Base-by-base conservation (phyloP, 2,113 vertebrate species). In the Aix galericulata region DNA sequence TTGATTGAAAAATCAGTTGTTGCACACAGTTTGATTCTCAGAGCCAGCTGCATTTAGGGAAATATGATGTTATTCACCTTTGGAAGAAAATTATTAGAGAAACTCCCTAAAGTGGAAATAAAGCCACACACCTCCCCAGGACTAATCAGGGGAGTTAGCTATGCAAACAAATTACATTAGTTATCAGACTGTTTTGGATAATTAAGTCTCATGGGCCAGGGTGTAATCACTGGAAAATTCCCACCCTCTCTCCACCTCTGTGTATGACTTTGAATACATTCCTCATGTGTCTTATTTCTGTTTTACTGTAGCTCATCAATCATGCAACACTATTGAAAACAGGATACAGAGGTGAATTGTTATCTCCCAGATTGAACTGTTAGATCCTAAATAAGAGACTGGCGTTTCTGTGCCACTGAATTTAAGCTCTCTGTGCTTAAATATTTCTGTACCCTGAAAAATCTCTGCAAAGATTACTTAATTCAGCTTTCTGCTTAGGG, bases 151-250 rank as follows among this genome's bases (percentile, higher is more conserved):
- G 63, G 59, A 87, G 44, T 88, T 75, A 88, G 59, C 64, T 93
- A 87, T 53, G 92, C 77, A 94, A 93, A 89, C 40, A 58, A 72
- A 91, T 93, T 66, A 88, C 69, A 91, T 59, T 90, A 94, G 73
- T 55, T 94, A 91, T 93, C 59, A 77, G 76, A 77, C 55, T 17
- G 22, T 17, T 86, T 38, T 46, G 48, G 73, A 59, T 81, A 79
- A 90, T 82, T 80, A 88, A 80, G 40, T 90, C 86, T 92, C 82
- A 84, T 59, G 75, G 82, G 89, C 60, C 63, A 93, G 76, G 72
- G 69, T 50, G 74, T 83, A 83, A 96, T 87, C 89, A 89, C 62
- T 3, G 18, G 63, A 91, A 96, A 93, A 88, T 78, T 94, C 81
- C 87, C 50, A 72, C 42, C 58, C 55, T 87, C 68, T 89, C 27